A percentile compares a stretch with the other conserved stretches of the same genome.
These are phyloP conservation scores for Euplagia quadripunctaria DNA, from an alignment of 2,888 invertebrate species.

Conservation along the genomic window DNA sequence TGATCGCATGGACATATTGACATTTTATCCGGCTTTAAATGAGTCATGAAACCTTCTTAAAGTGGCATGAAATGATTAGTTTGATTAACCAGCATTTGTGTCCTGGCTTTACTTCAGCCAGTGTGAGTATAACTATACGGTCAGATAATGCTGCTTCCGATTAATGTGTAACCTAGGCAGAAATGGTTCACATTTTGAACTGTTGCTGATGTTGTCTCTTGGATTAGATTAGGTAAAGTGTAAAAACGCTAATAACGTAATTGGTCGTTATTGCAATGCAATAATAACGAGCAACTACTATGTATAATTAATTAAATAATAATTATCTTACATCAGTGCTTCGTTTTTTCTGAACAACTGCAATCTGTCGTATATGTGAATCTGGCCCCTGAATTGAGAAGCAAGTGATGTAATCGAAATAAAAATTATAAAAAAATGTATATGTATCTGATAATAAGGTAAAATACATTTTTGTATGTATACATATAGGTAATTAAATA, in stretches of 20 bases:
- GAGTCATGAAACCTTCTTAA: too few species aligned
- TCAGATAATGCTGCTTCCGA: too few species aligned
- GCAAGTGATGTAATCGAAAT: constrained; percentile 1
- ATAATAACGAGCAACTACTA: not conserved
- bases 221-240: not conserved
- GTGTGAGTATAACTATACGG: too few species aligned
- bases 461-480: not conserved
- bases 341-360: constrained; percentile 19
- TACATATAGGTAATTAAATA: not conserved
- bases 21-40: too few species aligned
- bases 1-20: too few species aligned
- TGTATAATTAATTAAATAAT: constrained; percentile 14
- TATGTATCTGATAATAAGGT: not conserved
- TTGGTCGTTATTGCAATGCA: too few species aligned
- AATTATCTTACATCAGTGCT: constrained; percentile 22
- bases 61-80: too few species aligned
- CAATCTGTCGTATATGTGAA: constrained; percentile 18
- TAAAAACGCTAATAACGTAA: not conserved
- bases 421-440: not conserved
- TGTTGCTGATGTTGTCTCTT: not conserved
- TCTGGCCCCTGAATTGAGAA: constrained; percentile 27
- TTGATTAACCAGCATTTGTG: too few species aligned
- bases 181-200: not conserved
- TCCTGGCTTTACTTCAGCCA: too few species aligned
- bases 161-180: not conserved